phyloP scores from a whole-genome alignment of 2,888 invertebrate genomes.

The Synanthedon vespiformis region DNA sequence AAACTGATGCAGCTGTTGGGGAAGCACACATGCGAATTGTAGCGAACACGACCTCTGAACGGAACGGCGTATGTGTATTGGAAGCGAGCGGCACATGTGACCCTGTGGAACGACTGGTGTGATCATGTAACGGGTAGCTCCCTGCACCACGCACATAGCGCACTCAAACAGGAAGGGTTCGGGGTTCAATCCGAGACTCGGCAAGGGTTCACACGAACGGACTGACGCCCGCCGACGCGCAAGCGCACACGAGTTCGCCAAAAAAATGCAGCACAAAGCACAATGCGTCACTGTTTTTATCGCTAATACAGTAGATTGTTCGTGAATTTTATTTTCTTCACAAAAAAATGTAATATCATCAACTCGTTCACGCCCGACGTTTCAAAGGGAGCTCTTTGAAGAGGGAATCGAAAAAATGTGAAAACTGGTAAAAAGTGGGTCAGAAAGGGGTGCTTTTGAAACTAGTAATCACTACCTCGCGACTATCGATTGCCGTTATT shows the following conservation, averaged over 20 bases:
- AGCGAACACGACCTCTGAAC: constrained; percentile 23
- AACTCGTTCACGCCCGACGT: constrained; percentile 70
- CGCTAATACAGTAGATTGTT: constrained; percentile 68
- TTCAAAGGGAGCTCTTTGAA: constrained; percentile 63
- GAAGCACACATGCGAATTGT: constrained; percentile 68
- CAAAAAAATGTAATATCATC: constrained; percentile 69
- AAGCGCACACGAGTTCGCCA: constrained; percentile 62
- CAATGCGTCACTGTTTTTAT: constrained; percentile 64
- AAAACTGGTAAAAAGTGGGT: constrained; percentile 69
- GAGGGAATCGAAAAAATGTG: constrained; percentile 61
- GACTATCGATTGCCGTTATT: constrained; percentile 68
- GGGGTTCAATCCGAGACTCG: constrained; percentile 41
- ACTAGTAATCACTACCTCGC: constrained; percentile 66
- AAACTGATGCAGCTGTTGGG: constrained; percentile 66
- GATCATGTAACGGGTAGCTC: constrained; percentile 25
- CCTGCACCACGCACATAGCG: constrained; percentile 40
- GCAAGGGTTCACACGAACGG: constrained; percentile 57
- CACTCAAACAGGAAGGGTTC: constrained; percentile 47
- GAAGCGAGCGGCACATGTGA: constrained; percentile 16
- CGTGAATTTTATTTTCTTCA: constrained; percentile 61
- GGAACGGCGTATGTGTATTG: constrained; percentile 34
- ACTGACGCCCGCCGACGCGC: constrained; percentile 61
- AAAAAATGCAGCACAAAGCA: constrained; percentile 61
- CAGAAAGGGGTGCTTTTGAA: constrained; percentile 69
- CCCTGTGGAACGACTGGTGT: constrained; percentile 18